Evolutionary conservation across 2,888 invertebrate genomes (phyloP), one percentile per base, ranked within the genome.

Genomic region (Caenorhabditis afra): DNA sequence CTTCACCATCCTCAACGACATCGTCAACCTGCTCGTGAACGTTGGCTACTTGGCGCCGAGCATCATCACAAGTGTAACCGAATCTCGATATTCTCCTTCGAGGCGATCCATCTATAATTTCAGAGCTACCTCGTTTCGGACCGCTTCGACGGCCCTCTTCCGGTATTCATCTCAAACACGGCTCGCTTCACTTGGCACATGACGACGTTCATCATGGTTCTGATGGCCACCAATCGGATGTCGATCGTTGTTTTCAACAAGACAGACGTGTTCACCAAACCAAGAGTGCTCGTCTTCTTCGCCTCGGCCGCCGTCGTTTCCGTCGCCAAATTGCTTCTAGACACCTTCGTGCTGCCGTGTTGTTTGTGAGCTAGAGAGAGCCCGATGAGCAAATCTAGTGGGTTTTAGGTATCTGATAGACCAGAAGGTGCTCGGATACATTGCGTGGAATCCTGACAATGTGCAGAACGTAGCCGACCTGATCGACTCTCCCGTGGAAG

Each of bases 141-240:
- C 11, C 37, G 61, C n/a, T 37, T 44, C 10, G 37, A 61, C 8
- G 12, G 45, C 10, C 20, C 29, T 4, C 22, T 41, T 11, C 53
- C 59, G 0, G 35, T 61, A 47, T 7, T 61, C 1, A 53, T 70
- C 29, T 18, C 47, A 0, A 61, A 47, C 47, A 22, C 53, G 16
- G 53, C 41, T 44, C 37, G 16, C n/a, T 70, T 70, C 41, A 59
- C 53, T 11, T 70, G 70, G 70, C 44, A 70, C 61, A 70, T 61
- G 39, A 50, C 44, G n/a, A 18, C 37, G 0, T 61, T 61, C 16
- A n/a, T 70, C 0, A 52, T 53, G 53, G 12, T 70, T 14, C 20
- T 70, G 20, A 70, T 70, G 70, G 61, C 11, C 0, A 0, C 18
- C 22, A 70, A 70, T 10, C 61, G 70, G 2, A 0, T 70, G 1